A percentile compares a stretch with the other conserved stretches of the same genome.
Conservation (phyloP, 2,888 invertebrate genomes). For the Ceriagrion tenellum region DNA sequence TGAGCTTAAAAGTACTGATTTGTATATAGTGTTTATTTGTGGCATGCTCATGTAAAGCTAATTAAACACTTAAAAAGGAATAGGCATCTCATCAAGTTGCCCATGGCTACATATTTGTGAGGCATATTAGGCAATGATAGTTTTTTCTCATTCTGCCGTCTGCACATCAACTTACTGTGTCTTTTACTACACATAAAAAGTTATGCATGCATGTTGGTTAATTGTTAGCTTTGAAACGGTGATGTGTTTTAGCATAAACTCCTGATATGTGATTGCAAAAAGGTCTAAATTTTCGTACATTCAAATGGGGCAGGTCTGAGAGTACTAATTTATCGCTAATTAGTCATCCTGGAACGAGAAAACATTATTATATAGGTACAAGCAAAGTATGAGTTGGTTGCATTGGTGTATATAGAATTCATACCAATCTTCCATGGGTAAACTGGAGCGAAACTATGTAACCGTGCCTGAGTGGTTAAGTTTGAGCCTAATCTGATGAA, state of each 20-base stretch:
- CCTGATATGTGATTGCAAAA: conserved; percentile 34
- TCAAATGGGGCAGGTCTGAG: neutral
- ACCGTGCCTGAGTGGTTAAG: conserved; percentile 62
- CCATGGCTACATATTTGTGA: conserved; percentile 22
- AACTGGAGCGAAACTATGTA: conserved; percentile 45
- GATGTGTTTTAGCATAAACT: conserved; percentile 26
- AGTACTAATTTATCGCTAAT: conserved; percentile 22
- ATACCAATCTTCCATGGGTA: conserved; percentile 41
- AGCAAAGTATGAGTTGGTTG: conserved; percentile 13
- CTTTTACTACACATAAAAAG: neutral
- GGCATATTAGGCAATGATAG: neutral
- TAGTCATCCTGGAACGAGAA: neutral
- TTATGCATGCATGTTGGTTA: neutral
- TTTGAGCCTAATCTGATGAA: conserved; percentile 52
- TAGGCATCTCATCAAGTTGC: neutral
- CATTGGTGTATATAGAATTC: neutral
- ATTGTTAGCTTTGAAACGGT: conserved; percentile 29
- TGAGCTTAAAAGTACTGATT: conserved; percentile 33
- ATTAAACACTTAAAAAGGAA: neutral
- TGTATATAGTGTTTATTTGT: conserved; percentile 5
- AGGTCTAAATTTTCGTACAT: conserved; percentile 23
- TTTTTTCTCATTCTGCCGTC: conserved; percentile 1
- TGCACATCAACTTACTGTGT: neutral
- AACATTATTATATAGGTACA: neutral
- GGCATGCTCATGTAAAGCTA: conserved; percentile 43